Base-by-base conservation (phyloP, 2,888 invertebrate genomes). In the Azorinus chamasolen region DNA sequence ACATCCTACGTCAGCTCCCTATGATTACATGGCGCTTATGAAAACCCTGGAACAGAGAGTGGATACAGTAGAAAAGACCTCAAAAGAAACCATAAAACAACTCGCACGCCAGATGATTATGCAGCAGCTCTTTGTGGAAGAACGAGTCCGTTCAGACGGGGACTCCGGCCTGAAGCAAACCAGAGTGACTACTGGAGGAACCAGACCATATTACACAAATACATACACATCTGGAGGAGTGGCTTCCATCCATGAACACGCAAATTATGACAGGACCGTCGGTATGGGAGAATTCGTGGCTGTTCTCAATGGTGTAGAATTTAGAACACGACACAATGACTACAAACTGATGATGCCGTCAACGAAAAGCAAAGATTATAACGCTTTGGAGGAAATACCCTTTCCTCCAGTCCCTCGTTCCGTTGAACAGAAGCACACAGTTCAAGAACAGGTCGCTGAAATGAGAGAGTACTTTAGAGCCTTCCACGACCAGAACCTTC, bases 311-410 rank as follows among this genome's bases (percentile, higher is more conserved):
- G 91, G 91, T 0, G 85, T 91, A 4, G 88, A 89, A 55, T 91
- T 91, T 81, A 69, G 88, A 41, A 91, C 91, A 2, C 75, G 91
- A 14, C 91, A 91, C 79, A 91, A 91, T 70, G 91, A 91, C 75
- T 91, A 89, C 82, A 83, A 85, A 41, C 81, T 89, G 22, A 27
- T 59, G 10, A 89, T 87, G 87, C 86, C 89, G 5, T 78, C 77
- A 25, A 74, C 51, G 22, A 84, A 51, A 10, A 77, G 61, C 6
- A 59, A 54, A 1, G 53, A 57, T 6, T 89, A 84, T 63, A 75
- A 88, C 51, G 75, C 70, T 0, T 68, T 76, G 1, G 88, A 88
- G 37, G 80, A 86, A n/a, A 83, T 91, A 8, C 88, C 88, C 0
- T 89, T 88, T 64, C 91, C 91, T 0, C 69, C 66, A 0, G 88